These are phyloP conservation scores for Megaceryle alcyon DNA, from an alignment of 2,797 vertebrate genomes.

Conservation along the genomic window DNA sequence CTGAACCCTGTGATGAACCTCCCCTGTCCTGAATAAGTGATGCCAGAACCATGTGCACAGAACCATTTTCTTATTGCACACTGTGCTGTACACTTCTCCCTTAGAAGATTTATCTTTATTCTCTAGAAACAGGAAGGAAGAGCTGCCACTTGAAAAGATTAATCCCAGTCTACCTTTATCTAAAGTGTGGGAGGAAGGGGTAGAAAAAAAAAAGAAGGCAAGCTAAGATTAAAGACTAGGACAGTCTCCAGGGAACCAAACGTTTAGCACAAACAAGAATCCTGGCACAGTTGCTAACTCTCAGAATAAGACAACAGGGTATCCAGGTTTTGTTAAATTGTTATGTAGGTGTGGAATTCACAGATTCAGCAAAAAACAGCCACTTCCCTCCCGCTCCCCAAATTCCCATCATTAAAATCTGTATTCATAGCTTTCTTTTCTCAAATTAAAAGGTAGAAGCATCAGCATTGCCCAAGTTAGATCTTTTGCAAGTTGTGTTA, in stretches of 20 bases:
- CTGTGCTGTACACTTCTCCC: background rate
- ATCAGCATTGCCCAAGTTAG: background rate
- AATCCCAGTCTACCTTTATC: slow-evolving; percentile 33
- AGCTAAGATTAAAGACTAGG: background rate
- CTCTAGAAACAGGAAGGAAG: slow-evolving; percentile 50
- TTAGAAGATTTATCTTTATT: slow-evolving; percentile 12
- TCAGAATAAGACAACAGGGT: background rate
- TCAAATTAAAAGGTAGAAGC: background rate
- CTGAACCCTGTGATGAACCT: background rate
- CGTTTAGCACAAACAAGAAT: background rate
- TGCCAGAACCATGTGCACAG: background rate
- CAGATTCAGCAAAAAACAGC: background rate
- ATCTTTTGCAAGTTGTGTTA: background rate
- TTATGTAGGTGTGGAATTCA: background rate
- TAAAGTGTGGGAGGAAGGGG: background rate
- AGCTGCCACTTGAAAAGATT: slow-evolving; percentile 20
- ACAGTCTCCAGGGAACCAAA: background rate
- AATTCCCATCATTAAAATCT: background rate
- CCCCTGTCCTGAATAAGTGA: background rate
- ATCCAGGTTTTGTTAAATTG: background rate
- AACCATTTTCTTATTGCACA: background rate
- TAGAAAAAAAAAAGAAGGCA: background rate
- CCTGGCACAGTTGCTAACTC: background rate
- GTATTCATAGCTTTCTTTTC: background rate
- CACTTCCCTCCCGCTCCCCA: background rate